Percentiles rank a stretch among this genome's conserved stretches.
These are phyloP conservation scores for Drosophila santomea DNA, from an alignment of 1,140 invertebrate genomes.

Conservation along the genomic window DNA sequence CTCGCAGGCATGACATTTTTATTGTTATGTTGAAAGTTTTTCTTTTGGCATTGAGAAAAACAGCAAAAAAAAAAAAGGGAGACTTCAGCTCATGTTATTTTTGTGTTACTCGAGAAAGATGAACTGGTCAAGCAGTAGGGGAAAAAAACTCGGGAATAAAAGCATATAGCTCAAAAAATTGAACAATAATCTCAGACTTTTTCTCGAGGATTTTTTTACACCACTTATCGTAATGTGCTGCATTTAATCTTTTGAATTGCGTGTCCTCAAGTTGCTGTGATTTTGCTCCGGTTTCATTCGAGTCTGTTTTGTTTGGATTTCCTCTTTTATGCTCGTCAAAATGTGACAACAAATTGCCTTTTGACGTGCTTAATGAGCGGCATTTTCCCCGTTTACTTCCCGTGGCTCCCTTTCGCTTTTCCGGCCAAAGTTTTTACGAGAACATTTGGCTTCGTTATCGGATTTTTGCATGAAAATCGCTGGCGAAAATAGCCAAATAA, in stretches of 20 bases:
- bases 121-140: conserved; percentile 63
- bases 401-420: conserved; percentile 24
- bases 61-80: not conserved
- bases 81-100: conserved; percentile 44
- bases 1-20: conserved; percentile 73
- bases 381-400: conserved; percentile 29
- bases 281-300: conserved; percentile 28
- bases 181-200: conserved; percentile 38
- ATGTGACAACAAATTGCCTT: conserved; percentile 81
- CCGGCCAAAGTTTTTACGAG: conserved; percentile 35
- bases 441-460: conserved; percentile 38
- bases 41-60: conserved; percentile 20
- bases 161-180: conserved; percentile 16
- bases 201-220: not conserved
- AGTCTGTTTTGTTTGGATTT: conserved; percentile 28
- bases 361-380: conserved; percentile 75
- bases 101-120: conserved; percentile 64
- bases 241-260: conserved; percentile 77
- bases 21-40: conserved; percentile 77
- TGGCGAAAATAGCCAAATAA: conserved; percentile 15
- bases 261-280: conserved; percentile 49
- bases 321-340: conserved; percentile 56
- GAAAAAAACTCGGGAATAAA: conserved; percentile 1
- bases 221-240: conserved; percentile 68
- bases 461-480: conserved; percentile 29